A percentile compares a stretch with the other conserved stretches of the same genome.
phyloP scores from a whole-genome alignment of 2,888 invertebrate species.

The Lamellibrachia satsuma region DNA sequence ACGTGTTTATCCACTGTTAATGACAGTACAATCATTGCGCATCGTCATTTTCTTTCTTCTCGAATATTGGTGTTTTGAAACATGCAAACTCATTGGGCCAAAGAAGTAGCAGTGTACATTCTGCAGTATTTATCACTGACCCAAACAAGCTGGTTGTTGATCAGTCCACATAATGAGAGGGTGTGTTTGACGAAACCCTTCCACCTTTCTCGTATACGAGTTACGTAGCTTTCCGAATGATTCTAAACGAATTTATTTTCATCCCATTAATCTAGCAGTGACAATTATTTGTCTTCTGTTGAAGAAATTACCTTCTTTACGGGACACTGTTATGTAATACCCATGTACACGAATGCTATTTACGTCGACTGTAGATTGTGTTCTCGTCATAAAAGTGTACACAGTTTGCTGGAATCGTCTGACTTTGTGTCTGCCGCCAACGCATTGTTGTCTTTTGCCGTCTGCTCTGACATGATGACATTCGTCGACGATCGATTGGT shows the following conservation, averaged over 20 bases:
- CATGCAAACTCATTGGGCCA: not conserved
- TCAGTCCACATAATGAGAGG: not conserved
- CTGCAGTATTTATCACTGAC: too few relatives aligned
- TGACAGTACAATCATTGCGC: not conserved
- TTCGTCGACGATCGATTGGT: not conserved
- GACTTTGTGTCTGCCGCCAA: not conserved
- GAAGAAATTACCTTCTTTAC: not conserved
- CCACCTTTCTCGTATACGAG: not conserved
- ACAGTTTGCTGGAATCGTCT: slow-evolving; percentile 5
- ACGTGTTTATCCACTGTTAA: not conserved
- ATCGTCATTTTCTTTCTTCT: not conserved
- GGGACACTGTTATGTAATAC: not conserved
- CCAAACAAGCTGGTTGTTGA: too few relatives aligned
- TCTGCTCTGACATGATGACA: not conserved
- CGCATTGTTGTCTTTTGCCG: not conserved
- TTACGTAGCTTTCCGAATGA: not conserved
- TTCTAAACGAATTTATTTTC: not conserved
- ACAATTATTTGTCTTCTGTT: not conserved
- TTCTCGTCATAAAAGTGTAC: not conserved
- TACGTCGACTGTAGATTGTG: not conserved
- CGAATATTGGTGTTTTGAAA: not conserved
- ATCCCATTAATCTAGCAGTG: not conserved
- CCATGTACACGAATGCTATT: not conserved
- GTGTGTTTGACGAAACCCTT: not conserved
- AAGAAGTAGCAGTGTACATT: too few relatives aligned